These are phyloP conservation scores for Psilanteris sp. DNA, from an alignment of 1,140 invertebrate genomes.

Conservation along the genomic window DNA sequence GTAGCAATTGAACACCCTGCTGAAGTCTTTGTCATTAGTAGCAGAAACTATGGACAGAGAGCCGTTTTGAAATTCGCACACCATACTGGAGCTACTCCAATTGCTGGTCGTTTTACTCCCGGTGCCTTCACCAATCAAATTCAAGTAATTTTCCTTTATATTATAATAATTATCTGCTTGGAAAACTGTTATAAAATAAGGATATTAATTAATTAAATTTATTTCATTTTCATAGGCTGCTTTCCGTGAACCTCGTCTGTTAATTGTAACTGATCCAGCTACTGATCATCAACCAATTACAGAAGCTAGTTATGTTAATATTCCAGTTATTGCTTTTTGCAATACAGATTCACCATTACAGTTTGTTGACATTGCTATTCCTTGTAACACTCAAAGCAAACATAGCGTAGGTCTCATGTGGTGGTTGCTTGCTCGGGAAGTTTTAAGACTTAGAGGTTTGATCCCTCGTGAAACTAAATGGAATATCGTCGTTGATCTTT, in stretches of 20 bases:
- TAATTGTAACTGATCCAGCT: slow-evolving; percentile 97
- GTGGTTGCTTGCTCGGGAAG: slow-evolving; percentile 99
- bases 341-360: slow-evolving; percentile 97
- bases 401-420: slow-evolving; percentile 99
- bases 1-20: slow-evolving; percentile 98
- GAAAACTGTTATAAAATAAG: too few relatives aligned
- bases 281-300: slow-evolving; percentile 99
- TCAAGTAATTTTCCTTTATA: too few relatives aligned
- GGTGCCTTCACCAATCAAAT: slow-evolving; percentile 99
- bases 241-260: slow-evolving; percentile 97
- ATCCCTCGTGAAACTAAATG: slow-evolving; percentile 95
- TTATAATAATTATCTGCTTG: too few relatives aligned
- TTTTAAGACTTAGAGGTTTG: slow-evolving; percentile 94
- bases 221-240: too few relatives aligned
- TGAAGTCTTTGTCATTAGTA: slow-evolving; percentile 98
- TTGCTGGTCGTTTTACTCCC: slow-evolving; percentile 99
- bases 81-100: slow-evolving; percentile 97
- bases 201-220: too few relatives aligned
- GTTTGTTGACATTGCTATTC: slow-evolving; percentile 99
- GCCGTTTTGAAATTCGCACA: slow-evolving; percentile 99
- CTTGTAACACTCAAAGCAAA: slow-evolving; percentile 98
- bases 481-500: slow-evolving; percentile 98
- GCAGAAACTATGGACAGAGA: slow-evolving; percentile 96
- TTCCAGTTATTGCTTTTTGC: slow-evolving; percentile 99
- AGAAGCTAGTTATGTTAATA: slow-evolving; percentile 99